Conservation (phyloP, 2,888 invertebrate genomes). For the Apoderus coryli region DNA sequence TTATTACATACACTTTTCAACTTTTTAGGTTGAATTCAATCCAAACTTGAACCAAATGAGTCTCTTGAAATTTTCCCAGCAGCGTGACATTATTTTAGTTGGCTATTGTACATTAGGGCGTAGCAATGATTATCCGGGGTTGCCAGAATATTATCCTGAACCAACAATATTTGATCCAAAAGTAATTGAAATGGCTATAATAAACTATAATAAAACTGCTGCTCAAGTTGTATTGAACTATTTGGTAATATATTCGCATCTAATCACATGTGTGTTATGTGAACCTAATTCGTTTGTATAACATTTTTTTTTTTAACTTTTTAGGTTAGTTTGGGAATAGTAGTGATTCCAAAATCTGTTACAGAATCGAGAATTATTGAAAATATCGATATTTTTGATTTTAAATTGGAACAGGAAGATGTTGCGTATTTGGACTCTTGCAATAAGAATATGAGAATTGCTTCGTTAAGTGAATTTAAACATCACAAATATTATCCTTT, state of each 20-base stretch:
- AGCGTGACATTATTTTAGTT: conserved; percentile 46
- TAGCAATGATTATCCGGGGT: conserved; percentile 32
- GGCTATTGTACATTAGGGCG: conserved; percentile 65
- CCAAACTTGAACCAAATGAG: conserved; percentile 57
- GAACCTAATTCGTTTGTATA: background rate
- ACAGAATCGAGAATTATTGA: conserved; percentile 52
- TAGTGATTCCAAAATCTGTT: conserved; percentile 72
- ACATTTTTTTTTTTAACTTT: conserved; percentile 11
- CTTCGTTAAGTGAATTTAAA: conserved; percentile 22
- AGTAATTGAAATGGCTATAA: conserved; percentile 39
- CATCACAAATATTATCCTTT: conserved; percentile 31
- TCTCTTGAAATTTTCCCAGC: conserved; percentile 50
- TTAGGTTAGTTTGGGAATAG: conserved; percentile 25
- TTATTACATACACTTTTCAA: no score
- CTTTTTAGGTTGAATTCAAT: conserved; percentile 35
- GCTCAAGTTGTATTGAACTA: conserved; percentile 49
- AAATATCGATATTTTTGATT: conserved; percentile 63
- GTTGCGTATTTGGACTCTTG: conserved; percentile 49
- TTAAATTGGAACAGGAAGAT: conserved; percentile 54
- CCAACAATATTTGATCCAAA: conserved; percentile 40
- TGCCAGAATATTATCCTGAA: conserved; percentile 34
- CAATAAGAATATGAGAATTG: conserved; percentile 52
- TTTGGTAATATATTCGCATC: conserved; percentile 34
- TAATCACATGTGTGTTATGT: no score
- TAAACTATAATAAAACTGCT: conserved; percentile 49